These are phyloP conservation scores for Mormyrops attenuatus DNA, from an alignment of 2,797 vertebrate species.

Conservation along the genomic window DNA sequence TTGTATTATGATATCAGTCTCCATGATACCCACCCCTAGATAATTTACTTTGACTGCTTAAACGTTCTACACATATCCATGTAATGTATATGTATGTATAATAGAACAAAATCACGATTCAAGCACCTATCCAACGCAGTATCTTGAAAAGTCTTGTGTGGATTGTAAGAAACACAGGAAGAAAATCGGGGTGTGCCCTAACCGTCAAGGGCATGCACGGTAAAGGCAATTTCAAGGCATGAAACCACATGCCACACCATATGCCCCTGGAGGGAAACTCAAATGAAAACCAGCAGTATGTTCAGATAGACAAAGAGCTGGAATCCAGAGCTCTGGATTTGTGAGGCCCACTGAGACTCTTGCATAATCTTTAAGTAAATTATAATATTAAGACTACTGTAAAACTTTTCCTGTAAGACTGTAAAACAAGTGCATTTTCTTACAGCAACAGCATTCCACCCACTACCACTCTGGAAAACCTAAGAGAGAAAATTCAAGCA, in stretches of 20 bases:
- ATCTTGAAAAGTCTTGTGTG: neutral
- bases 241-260: neutral
- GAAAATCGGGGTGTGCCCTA: neutral
- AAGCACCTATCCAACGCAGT: neutral
- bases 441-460: slow-evolving; percentile 69
- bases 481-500: slow-evolving; percentile 57
- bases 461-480: slow-evolving; percentile 65
- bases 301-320: neutral
- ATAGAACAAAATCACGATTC: neutral
- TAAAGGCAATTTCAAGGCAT: neutral
- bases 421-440: neutral
- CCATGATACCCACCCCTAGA: neutral
- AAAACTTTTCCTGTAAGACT: neutral
- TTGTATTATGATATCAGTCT: neutral
- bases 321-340: neutral
- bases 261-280: neutral
- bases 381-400: neutral
- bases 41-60: neutral
- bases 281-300: neutral
- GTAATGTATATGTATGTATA: neutral
- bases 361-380: neutral
- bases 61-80: neutral
- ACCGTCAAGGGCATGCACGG: neutral
- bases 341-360: neutral
- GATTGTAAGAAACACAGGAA: neutral